Evolutionary conservation across 2,113 vertebrate genomes (phyloP), one percentile per base, ranked within the genome.

Genomic region (Felis chaus): DNA sequence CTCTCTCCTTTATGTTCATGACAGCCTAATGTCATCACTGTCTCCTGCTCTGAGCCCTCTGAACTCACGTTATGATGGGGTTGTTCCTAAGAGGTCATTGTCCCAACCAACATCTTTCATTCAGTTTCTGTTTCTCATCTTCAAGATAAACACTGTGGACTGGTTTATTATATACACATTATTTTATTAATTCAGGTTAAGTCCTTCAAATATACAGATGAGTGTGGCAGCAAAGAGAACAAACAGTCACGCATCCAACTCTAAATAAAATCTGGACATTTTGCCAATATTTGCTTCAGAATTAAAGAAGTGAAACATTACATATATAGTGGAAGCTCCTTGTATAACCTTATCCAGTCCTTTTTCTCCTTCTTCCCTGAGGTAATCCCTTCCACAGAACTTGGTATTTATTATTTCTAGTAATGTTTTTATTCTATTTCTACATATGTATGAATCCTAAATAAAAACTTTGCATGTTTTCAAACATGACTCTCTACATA

Each of bases 151-250:
- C 41, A 92, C 33, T 13, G 31, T 23, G 36, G n/a, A 76, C 31
- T 73, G 55, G 79, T 82, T 82, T 79, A 85, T 63, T 55, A 45
- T 63, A 76, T 84, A 81, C 39, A 74, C 10, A 89, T 78, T 45
- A 13, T 71, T 96, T 95, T 48, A 93, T 45, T 91, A 82, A 92
- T 91, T 94, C 74, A 92, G 94, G 48, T 79, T 85, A 81, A 82
- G n/a, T 74, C 27, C 19, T 61, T 85, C 50, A 94, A 53, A 71
- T 65, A 80, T 84, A 61, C 9, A 78, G 31, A 85, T 85, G 36
- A 89, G 2, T 48, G 66, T 14, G 39, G 16, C 55, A 90, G n/a
- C 9, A 82, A 79, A 50, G 39, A 93, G 39, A 69, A 57, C 74
- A 86, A 69, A 82, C 7, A 89, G 69, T 83, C 55, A 73, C 2